Conservation (phyloP, 2,797 vertebrate species). For the Hephaestus fuliginosus region DNA sequence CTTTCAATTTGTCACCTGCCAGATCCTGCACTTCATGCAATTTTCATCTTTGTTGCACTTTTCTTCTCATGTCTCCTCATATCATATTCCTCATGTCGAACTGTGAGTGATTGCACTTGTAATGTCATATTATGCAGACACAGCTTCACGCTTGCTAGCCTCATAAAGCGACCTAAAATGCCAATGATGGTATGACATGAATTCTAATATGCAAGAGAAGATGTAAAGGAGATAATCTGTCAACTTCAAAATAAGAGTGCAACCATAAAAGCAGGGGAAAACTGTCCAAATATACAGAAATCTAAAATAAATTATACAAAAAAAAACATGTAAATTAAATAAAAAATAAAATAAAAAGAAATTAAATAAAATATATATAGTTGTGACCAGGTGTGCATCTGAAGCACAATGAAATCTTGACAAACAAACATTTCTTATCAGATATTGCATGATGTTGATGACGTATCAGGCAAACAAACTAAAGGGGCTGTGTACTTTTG, state of each 20-base stretch:
- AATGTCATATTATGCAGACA: background rate
- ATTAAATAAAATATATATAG: background rate
- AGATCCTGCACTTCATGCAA: background rate
- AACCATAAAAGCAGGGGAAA: background rate
- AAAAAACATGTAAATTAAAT: background rate
- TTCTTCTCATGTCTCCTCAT: conserved; percentile 7
- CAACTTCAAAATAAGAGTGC: background rate
- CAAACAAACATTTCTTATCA: background rate
- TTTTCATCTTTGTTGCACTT: background rate
- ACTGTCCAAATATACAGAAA: background rate
- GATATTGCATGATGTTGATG: background rate
- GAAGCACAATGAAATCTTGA: background rate
- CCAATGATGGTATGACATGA: background rate
- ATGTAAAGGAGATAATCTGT: background rate
- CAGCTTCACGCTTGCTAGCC: background rate
- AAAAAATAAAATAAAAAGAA: background rate
- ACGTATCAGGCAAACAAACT: background rate
- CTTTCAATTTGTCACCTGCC: conserved; percentile 4
- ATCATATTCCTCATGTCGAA: background rate
- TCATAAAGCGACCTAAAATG: conserved; percentile 3
- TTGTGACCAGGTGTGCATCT: background rate
- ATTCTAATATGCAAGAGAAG: background rate
- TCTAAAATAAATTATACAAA: background rate
- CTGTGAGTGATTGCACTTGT: background rate
- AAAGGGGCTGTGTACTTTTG: background rate